Base-by-base conservation (phyloP, 2,113 vertebrate species). In the Microtus montanus region DNA sequence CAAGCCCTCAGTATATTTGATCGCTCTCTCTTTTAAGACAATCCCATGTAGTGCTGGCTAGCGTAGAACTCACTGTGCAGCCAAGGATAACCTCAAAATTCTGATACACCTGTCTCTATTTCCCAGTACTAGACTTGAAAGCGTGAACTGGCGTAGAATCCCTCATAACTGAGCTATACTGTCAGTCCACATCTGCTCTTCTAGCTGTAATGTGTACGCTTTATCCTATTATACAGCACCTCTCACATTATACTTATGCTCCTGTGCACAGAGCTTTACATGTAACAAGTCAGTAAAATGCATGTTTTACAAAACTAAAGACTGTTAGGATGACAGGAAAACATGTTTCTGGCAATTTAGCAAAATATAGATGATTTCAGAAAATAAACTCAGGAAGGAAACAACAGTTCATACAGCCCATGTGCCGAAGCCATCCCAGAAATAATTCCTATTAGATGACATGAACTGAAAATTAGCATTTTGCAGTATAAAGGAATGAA, bases 301-400 rank as follows among this genome's bases (percentile, higher is more conserved):
- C 17, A 38, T 15, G 26, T 66, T 87, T 61, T 77, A 63, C 49
- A 47, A 38, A 87, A 79, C 82, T 90, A 78, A 91, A 91, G 77
- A 68, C n/a, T 52, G 91, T n/a, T 58, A 49, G 5, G 0, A 82
- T 82, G 66, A 44, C 68, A 66, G 28, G 6, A 73, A 86, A 91
- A 86, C 73, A 64, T 35, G 44, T 13, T 89, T 90, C 75, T 82
- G 58, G 78, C 17, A 49, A 38, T 86, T 47, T 77, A 19, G 83
- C 28, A 89, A 86, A 83, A 5, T 47, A 90, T 1, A 13, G 11
- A 38, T 63, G 38, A 75, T 63, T 90, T 70, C 84, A 74, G 87
- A 70, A 90, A 92, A 94, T 47, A 95, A 89, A 87, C 85, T 33
- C 47, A 28, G 74, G 66, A 86, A 28, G 44, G 52, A 80, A 73